Conservation (phyloP, 1,140 invertebrate genomes). For the Meteorus sp. region DNA sequence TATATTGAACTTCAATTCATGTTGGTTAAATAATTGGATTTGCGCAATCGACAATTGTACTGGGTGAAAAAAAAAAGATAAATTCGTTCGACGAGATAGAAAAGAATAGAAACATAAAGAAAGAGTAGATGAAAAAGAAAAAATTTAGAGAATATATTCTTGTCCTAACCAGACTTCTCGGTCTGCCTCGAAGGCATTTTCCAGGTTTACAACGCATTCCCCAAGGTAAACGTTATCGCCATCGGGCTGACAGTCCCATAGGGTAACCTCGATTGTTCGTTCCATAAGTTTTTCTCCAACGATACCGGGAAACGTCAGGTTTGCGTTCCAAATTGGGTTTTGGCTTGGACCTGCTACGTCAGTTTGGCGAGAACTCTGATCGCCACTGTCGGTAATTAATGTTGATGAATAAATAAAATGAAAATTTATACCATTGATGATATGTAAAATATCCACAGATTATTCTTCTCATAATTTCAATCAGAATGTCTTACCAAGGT, state of each 20-base stretch:
- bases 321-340: conserved; percentile 88
- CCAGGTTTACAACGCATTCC: conserved; percentile 78
- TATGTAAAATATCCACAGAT: too few relatives aligned
- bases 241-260: conserved; percentile 84
- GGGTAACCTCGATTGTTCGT: conserved; percentile 78
- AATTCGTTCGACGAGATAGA: neutral
- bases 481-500: conserved; percentile 73
- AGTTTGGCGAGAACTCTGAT: conserved; percentile 73
- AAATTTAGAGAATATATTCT: conserved; percentile 8
- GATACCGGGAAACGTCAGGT: conserved; percentile 77
- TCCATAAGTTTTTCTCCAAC: conserved; percentile 77
- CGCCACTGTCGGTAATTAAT: conserved; percentile 60
- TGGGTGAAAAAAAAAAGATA: neutral
- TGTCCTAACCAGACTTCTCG: conserved; percentile 72
- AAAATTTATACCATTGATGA: neutral
- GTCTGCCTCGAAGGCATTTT: conserved; percentile 82
- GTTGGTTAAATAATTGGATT: too few relatives aligned
- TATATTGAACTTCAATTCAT: too few relatives aligned
- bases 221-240: conserved; percentile 81
- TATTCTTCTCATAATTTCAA: too few relatives aligned
- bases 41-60: too few relatives aligned
- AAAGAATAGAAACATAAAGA: neutral
- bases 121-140: conserved; percentile 4
- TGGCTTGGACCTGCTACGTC: conserved; percentile 80
- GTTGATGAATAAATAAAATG: neutral